These are phyloP conservation scores for Leucopsar rothschildi DNA, from an alignment of 2,113 vertebrate genomes.

Conservation along the genomic window DNA sequence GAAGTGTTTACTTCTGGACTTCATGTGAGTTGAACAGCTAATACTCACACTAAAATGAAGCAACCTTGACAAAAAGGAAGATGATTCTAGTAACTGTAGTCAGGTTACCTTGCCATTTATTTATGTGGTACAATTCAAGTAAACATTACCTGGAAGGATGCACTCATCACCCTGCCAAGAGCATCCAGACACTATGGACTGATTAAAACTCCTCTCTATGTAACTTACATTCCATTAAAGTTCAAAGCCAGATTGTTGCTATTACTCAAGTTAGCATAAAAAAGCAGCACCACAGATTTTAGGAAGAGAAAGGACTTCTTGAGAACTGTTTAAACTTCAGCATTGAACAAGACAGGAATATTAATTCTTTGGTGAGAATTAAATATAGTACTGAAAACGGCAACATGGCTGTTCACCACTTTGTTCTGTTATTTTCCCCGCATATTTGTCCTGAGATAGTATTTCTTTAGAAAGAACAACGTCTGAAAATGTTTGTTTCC, in stretches of 20 bases:
- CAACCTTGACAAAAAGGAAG: background rate
- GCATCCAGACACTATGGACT: background rate
- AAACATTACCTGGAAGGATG: background rate
- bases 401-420: background rate
- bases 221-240: background rate
- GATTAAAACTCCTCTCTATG: background rate
- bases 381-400: background rate
- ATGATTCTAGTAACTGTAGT: background rate
- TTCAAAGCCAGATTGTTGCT: background rate
- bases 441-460: background rate
- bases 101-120: background rate
- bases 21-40: background rate
- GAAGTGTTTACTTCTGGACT: background rate
- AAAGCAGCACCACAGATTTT: background rate
- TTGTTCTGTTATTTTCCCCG: background rate
- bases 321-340: background rate
- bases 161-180: background rate
- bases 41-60: background rate
- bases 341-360: background rate
- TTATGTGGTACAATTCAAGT: background rate
- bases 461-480: background rate
- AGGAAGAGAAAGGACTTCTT: background rate
- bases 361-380: background rate
- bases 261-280: background rate
- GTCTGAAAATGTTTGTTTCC: background rate